These are phyloP conservation scores for Phrynosoma blainvillii DNA, from an alignment of 2,113 vertebrate species.

Conservation along the genomic window DNA sequence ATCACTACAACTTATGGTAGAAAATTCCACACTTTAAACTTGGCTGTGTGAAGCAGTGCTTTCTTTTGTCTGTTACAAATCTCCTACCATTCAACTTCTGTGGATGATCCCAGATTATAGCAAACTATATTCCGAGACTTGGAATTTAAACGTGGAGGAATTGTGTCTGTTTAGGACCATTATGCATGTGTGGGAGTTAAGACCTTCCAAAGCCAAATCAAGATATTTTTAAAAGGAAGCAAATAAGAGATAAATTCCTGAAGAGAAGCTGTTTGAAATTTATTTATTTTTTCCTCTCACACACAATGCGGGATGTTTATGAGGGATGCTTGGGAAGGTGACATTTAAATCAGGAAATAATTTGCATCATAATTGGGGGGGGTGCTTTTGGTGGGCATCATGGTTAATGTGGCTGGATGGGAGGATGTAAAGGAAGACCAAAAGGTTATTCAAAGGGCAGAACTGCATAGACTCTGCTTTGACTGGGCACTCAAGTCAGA, in stretches of 20 bases:
- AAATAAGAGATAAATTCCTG: not conserved
- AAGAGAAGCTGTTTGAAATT: not conserved
- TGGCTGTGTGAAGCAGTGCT: not conserved
- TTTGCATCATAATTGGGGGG: not conserved
- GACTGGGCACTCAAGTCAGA: not conserved
- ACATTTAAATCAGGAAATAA: not conserved
- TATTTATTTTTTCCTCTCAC: no score
- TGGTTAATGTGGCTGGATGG: no score
- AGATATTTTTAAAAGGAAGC: not conserved
- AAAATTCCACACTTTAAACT: not conserved
- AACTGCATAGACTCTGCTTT: not conserved
- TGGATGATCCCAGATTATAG: not conserved
- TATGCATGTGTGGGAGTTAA: no score
- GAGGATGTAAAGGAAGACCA: not conserved
- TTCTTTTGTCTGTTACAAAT: not conserved
- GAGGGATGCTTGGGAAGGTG: not conserved
- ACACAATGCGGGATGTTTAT: not conserved
- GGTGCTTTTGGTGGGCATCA: not conserved
- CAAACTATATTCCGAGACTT: not conserved
- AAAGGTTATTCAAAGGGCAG: not conserved
- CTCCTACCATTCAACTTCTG: no score
- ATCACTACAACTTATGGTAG: not conserved
- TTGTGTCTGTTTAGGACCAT: no score
- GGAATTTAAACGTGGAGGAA: no score
- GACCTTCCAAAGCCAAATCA: not conserved